Conservation (phyloP, 2,797 vertebrate genomes). For the Schizopygopsis pylzovi region DNA sequence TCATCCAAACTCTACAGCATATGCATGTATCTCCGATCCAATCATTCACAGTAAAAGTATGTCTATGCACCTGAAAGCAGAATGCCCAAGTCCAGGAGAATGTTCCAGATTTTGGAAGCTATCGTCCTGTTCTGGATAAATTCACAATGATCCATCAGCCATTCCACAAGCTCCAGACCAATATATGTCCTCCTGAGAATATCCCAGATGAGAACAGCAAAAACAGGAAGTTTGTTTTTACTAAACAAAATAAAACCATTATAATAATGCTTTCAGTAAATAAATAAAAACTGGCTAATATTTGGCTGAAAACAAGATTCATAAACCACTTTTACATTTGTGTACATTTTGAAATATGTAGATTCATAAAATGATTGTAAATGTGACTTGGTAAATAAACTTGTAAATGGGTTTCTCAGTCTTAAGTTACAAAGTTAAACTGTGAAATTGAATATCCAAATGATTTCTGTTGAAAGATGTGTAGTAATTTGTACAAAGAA, state of each 20-base stretch:
- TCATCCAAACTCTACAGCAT: background rate
- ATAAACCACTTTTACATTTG: background rate
- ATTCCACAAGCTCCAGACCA: conserved; percentile 85
- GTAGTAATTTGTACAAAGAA: background rate
- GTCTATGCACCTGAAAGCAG: conserved; percentile 66
- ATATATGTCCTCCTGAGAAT: conserved; percentile 79
- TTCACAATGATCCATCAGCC: conserved; percentile 82
- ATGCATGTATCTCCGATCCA: background rate
- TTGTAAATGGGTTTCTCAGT: background rate
- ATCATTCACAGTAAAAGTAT: background rate
- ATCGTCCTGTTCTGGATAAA: conserved; percentile 80
- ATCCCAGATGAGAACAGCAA: conserved; percentile 50
- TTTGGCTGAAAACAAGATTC: background rate
- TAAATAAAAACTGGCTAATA: background rate
- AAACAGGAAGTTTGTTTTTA: background rate
- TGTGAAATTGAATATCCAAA: background rate
- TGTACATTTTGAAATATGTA: background rate
- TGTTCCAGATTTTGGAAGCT: conserved; percentile 82
- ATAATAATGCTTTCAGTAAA: background rate
- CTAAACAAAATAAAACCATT: background rate
- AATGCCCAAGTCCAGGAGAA: conserved; percentile 83
- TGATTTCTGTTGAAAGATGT: background rate
- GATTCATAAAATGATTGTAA: background rate
- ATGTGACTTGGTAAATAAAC: background rate
- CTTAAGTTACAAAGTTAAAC: background rate